phyloP scores from a whole-genome alignment of 2,113 vertebrate genomes.

The Drymodes brunneopygia region DNA sequence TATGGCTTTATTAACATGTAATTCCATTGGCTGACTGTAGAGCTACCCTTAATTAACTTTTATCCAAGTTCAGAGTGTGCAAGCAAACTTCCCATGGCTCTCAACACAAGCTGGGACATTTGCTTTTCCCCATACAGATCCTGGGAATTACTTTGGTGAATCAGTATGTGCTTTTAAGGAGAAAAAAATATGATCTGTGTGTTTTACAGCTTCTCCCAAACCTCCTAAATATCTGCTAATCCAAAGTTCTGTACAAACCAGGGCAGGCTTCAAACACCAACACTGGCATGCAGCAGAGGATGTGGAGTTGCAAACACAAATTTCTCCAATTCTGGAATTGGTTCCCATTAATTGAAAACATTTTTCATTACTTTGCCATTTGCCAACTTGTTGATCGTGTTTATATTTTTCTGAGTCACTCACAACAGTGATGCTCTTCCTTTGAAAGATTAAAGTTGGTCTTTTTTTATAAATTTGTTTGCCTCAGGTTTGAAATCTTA shows the following conservation, averaged over 20 bases:
- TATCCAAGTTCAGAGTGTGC: neutral
- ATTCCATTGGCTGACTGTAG: neutral
- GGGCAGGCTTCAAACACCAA: neutral
- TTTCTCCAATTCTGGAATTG: neutral
- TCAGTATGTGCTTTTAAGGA: neutral
- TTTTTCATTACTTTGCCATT: neutral
- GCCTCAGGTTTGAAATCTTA: slow-evolving; percentile 10
- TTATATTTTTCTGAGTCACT: neutral
- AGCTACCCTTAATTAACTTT: neutral
- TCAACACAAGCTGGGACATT: neutral
- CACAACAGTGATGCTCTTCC: neutral
- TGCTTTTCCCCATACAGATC: neutral
- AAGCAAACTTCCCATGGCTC: neutral
- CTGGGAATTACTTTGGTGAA: neutral
- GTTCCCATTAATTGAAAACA: neutral
- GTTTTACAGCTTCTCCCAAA: neutral
- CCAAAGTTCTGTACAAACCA: neutral
- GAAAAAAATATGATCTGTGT: neutral
- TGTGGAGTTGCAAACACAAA: neutral
- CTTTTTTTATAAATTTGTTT: neutral
- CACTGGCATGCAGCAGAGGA: neutral
- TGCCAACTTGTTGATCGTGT: neutral
- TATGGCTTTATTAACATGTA: neutral
- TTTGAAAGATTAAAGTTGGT: slow-evolving; percentile 19
- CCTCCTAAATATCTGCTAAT: neutral